These are phyloP conservation scores for Desoria tigrina DNA, from an alignment of 2,888 invertebrate genomes.

Conservation along the genomic window DNA sequence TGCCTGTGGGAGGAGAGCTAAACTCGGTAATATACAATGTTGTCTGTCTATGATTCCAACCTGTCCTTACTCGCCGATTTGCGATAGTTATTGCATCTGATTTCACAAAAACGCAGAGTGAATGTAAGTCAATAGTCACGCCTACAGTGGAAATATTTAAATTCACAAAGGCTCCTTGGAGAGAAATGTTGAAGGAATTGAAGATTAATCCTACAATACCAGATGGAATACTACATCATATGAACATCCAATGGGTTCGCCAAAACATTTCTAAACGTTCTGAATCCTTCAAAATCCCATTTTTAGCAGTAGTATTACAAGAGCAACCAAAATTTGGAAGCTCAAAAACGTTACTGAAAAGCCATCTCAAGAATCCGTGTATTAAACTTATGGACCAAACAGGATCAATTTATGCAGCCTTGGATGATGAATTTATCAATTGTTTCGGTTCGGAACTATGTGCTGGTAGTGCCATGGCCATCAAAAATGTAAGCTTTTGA, in stretches of 20 bases:
- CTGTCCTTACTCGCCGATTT: too few relatives aligned
- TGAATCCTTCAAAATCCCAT: conserved; percentile 31
- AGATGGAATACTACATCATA: conserved; percentile 19
- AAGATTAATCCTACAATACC: conserved; percentile 22
- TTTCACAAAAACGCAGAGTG: too few relatives aligned
- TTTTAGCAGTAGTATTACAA: conserved; percentile 31
- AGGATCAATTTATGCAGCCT: conserved; percentile 35
- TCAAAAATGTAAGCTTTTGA: conserved; percentile 38
- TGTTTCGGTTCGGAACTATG: conserved; percentile 25
- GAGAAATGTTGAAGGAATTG: conserved; percentile 18
- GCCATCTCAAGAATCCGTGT: conserved; percentile 23
- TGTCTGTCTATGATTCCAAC: too few relatives aligned
- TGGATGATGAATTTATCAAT: conserved; percentile 33
- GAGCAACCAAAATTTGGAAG: conserved; percentile 22
- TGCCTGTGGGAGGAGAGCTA: too few relatives aligned
- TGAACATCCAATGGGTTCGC: conserved; percentile 25
- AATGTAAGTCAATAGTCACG: too few relatives aligned
- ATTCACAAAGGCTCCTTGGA: conserved; percentile 38
- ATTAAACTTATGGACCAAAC: conserved; percentile 35
- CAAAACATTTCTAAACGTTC: conserved; percentile 3
- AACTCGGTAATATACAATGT: too few relatives aligned
- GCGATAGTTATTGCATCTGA: too few relatives aligned
- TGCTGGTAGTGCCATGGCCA: conserved; percentile 43
- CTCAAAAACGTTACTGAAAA: conserved; percentile 1
- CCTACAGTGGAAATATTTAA: too few relatives aligned